Percentiles rank a stretch among this genome's conserved stretches.
Evolutionary conservation across 2,888 invertebrate genomes (phyloP).

Genomic region (Euzophera pinguis): DNA sequence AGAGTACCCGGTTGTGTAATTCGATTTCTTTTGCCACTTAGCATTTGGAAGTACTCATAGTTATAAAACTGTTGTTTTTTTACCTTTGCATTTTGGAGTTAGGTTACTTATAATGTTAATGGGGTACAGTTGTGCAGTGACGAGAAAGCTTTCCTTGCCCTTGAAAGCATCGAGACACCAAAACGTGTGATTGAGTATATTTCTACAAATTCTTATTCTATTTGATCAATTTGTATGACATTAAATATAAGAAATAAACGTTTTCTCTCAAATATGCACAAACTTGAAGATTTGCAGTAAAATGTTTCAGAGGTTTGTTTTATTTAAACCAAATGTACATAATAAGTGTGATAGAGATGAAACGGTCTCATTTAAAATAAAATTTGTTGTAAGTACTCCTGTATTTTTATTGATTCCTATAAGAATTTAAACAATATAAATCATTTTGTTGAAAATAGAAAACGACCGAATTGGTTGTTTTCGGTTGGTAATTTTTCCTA

Average conservation of each 20-base stretch:
- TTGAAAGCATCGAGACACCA: conserved; percentile 57
- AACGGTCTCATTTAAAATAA: conserved; percentile 79
- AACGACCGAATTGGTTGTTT: too few species aligned
- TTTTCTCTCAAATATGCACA: conserved; percentile 77
- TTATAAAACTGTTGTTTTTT: conserved; percentile 45
- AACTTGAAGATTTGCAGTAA: conserved; percentile 70
- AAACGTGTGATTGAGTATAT: conserved; percentile 57
- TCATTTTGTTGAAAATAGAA: too few species aligned
- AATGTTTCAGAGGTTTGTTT: conserved; percentile 74
- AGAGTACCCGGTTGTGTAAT: background rate
- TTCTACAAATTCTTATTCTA: conserved; percentile 54
- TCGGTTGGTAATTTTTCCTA: too few species aligned
- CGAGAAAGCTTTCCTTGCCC: conserved; percentile 34
- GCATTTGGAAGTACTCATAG: conserved; percentile 43
- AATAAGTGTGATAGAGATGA: conserved; percentile 79
- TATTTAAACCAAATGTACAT: conserved; percentile 79
- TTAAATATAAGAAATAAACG: conserved; percentile 56
- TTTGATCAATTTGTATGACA: conserved; percentile 64
- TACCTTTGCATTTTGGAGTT: conserved; percentile 61
- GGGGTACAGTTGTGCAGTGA: conserved; percentile 41
- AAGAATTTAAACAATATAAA: too few species aligned
- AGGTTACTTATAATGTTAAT: conserved; percentile 43
- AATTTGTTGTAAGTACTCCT: conserved; percentile 69
- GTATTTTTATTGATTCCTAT: conserved; percentile 11
- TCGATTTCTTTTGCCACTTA: conserved; percentile 24